These are phyloP conservation scores for Bruchidius siliquastri DNA, from an alignment of 2,888 invertebrate species.

Conservation along the genomic window DNA sequence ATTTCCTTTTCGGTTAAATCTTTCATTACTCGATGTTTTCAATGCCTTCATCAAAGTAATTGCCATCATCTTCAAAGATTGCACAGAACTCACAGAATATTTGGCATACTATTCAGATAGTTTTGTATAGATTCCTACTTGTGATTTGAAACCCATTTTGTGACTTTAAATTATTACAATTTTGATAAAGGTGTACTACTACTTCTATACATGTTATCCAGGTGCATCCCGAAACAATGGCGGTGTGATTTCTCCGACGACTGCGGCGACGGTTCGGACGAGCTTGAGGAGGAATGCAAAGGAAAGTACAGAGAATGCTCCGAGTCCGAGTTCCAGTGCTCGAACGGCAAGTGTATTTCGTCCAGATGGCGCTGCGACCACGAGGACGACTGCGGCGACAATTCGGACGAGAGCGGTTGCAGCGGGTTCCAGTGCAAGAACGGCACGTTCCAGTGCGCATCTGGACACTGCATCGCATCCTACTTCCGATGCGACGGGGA, in stretches of 20 bases:
- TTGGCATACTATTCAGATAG: too few species aligned
- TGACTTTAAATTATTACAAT: too few species aligned
- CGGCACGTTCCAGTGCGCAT: slow-evolving; percentile 86
- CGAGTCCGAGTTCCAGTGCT: slow-evolving; percentile 83
- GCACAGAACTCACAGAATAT: too few species aligned
- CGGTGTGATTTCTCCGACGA: slow-evolving; percentile 95
- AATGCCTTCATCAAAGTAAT: too few species aligned
- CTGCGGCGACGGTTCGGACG: slow-evolving; percentile 92
- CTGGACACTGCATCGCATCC: slow-evolving; percentile 88
- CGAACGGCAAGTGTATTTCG: slow-evolving; percentile 86
- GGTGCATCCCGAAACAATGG: slow-evolving; percentile 64
- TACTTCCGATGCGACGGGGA: slow-evolving; percentile 88
- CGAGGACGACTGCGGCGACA: slow-evolving; percentile 95
- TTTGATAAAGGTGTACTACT: too few species aligned
- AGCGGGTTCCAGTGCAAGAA: slow-evolving; percentile 81
- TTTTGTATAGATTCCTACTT: too few species aligned
- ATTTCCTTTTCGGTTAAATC: too few species aligned
- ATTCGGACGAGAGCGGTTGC: slow-evolving; percentile 83
- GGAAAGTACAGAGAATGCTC: slow-evolving; percentile 85
- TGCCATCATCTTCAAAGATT: too few species aligned
- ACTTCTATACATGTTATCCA: too few species aligned
- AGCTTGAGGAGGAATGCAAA: slow-evolving; percentile 74
- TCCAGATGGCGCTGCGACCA: slow-evolving; percentile 92
- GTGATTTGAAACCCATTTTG: too few species aligned
- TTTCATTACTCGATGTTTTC: too few species aligned